Evolutionary conservation across 2,888 invertebrate genomes (phyloP).

Genomic region (Synanthedon myopaeformis): DNA sequence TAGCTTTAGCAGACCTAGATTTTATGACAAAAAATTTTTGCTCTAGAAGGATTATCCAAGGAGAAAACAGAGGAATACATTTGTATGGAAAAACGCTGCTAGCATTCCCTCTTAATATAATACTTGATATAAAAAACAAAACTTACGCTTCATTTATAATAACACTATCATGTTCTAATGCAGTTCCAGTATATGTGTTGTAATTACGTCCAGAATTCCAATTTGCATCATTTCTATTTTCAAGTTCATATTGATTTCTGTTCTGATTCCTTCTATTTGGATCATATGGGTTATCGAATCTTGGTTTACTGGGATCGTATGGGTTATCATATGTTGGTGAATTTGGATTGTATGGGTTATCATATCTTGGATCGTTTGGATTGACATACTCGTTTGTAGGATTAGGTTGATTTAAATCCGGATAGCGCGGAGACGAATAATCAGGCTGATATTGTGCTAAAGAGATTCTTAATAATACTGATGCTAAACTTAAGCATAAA

Average conservation of each 20-base stretch:
- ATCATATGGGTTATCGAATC: conserved; percentile 23
- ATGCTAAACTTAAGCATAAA: conserved; percentile 21
- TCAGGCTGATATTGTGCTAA: conserved; percentile 30
- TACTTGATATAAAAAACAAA: background rate
- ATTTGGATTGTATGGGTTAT: conserved; percentile 42
- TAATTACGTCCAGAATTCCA: conserved; percentile 25
- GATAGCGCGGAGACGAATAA: conserved; percentile 42
- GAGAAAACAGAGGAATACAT: too few species aligned
- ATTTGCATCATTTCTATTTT: conserved; percentile 7
- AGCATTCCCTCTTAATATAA: too few species aligned
- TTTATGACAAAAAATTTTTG: too few species aligned
- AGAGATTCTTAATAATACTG: conserved; percentile 30
- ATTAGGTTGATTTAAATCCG: conserved; percentile 32
- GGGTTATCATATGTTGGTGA: conserved; percentile 9
- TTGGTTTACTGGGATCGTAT: conserved; percentile 7
- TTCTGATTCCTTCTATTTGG: conserved; percentile 14
- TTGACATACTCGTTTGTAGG: conserved; percentile 46
- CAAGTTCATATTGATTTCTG: conserved; percentile 6
- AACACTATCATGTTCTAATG: conserved; percentile 57
- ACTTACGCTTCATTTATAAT: conserved; percentile 71
- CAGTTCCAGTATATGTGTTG: conserved; percentile 30
- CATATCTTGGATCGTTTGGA: conserved; percentile 35
- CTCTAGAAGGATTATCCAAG: too few species aligned
- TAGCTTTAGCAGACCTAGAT: too few species aligned
- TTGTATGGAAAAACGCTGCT: too few species aligned